Conservation (phyloP, 2,888 invertebrate species). For the Epicampocera succincta region DNA sequence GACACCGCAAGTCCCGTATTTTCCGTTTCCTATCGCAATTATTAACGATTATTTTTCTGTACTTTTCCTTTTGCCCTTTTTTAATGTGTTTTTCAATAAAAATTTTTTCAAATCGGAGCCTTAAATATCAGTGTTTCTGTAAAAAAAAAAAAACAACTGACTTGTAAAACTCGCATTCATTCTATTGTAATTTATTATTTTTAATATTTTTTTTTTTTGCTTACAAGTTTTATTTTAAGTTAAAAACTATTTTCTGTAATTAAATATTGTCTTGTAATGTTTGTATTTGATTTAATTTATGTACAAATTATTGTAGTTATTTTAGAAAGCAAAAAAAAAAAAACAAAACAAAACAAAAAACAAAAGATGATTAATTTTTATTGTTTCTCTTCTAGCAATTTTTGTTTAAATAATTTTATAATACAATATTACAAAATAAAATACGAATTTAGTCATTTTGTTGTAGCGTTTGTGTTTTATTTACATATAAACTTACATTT, state of each 20-base stretch:
- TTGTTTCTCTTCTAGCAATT: slow-evolving; percentile 52
- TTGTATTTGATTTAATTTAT: slow-evolving; percentile 47
- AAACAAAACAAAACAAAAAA: too few species aligned
- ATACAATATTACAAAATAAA: slow-evolving; percentile 61
- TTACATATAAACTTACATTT: slow-evolving; percentile 28
- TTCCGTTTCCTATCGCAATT: slow-evolving; percentile 71
- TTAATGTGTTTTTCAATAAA: slow-evolving; percentile 11
- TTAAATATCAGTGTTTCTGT: slow-evolving; percentile 36
- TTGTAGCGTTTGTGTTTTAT: slow-evolving; percentile 71
- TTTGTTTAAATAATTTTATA: slow-evolving; percentile 38
- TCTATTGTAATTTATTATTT: slow-evolving; percentile 23
- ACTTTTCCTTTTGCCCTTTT: not conserved
- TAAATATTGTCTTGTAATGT: slow-evolving; percentile 28
- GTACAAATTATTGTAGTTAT: slow-evolving; percentile 56
- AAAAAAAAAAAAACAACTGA: slow-evolving; percentile 31
- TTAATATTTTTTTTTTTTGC: slow-evolving; percentile 24
- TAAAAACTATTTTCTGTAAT: not conserved
- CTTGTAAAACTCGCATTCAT: slow-evolving; percentile 59
- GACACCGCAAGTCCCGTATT: slow-evolving; percentile 76
- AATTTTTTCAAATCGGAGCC: not conserved
- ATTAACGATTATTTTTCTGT: slow-evolving; percentile 31
- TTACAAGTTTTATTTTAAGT: slow-evolving; percentile 3
- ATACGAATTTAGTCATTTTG: slow-evolving; percentile 61
- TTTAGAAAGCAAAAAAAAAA: too few species aligned
- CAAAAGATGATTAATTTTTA: slow-evolving; percentile 24